Base-by-base conservation (phyloP, 2,888 invertebrate genomes). In the Nomada fucata region DNA sequence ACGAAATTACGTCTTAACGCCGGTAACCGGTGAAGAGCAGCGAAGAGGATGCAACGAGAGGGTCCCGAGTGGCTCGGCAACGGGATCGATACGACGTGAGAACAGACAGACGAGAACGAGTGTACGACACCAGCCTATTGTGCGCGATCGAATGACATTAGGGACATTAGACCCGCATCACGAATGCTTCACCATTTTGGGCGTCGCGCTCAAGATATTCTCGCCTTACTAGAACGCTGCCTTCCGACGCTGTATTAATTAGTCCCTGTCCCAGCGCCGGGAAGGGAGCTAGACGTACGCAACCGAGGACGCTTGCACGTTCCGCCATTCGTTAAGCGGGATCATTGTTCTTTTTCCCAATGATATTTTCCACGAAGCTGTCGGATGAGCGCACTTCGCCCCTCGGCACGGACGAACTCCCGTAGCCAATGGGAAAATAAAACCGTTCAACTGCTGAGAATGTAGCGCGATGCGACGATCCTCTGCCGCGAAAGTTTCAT, bases 161-260 rank as follows among this genome's bases (percentile, higher is more conserved):
- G 84, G 84, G 91, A 90, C 55, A 78, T 69, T 91, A 88, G 88
- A 89, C 91, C 91, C 90, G 90, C 90, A 92, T 92, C 90, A 90
- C 85, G 90, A 92, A 90, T 89, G 61, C 72, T 44, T 71, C 57
- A 88, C 87, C 90, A 86, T 89, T 89, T 76, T 84, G 85, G 52
- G 42, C 73, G 50, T 61, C 47, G 52, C 29, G 36, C 79, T 79
- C 78, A 15, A 79, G 79, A 72, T 71, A 72, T 63, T 68, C 70
- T 61, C 82, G 65, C 59, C 76, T 82, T 71, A 60, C 69, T 42
- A 7, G 55, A 55, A n/a, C 50, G 23, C 52, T 59, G 69, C 61
- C 82, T 29, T 44, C 60, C 50, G 11, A 52, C 52, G 1, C 15
- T 52, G 64, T 70, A 79, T 79, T 79, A 79, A 79, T 79, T 88